Evolutionary conservation across 2,797 vertebrate genomes (phyloP).

Genomic region (Neopelma chrysocephalum): DNA sequence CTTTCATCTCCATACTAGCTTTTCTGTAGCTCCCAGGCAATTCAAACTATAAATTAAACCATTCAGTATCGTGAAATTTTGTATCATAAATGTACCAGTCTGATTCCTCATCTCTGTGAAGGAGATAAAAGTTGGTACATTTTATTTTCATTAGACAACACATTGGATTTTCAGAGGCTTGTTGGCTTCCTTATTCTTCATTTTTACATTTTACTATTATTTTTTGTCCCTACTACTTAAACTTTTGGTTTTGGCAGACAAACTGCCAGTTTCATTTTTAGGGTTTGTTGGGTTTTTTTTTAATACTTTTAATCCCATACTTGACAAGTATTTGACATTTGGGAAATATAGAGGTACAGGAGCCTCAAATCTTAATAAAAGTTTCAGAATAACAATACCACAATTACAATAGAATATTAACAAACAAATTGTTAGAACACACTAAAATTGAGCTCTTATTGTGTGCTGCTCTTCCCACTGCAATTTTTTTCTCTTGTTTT

Average conservation of each 20-base stretch:
- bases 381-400: neutral
- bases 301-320: neutral
- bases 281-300: neutral
- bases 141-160: neutral
- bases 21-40: neutral
- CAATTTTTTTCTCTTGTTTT: neutral
- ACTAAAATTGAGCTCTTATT: neutral
- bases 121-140: neutral
- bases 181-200: neutral
- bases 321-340: neutral
- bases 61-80: neutral
- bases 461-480: neutral
- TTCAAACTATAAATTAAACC: neutral
- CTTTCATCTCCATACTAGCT: neutral
- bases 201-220: neutral
- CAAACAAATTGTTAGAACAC: neutral
- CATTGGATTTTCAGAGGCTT: neutral
- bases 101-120: neutral
- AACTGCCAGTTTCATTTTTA: neutral
- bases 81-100: neutral
- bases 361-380: neutral
- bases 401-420: neutral
- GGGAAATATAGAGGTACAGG: neutral
- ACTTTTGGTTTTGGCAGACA: neutral
- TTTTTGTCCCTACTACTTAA: neutral